Percentiles rank a stretch among this genome's conserved stretches.
These are phyloP conservation scores for Crotalus tigris DNA, from an alignment of 2,113 vertebrate genomes.

Conservation along the genomic window DNA sequence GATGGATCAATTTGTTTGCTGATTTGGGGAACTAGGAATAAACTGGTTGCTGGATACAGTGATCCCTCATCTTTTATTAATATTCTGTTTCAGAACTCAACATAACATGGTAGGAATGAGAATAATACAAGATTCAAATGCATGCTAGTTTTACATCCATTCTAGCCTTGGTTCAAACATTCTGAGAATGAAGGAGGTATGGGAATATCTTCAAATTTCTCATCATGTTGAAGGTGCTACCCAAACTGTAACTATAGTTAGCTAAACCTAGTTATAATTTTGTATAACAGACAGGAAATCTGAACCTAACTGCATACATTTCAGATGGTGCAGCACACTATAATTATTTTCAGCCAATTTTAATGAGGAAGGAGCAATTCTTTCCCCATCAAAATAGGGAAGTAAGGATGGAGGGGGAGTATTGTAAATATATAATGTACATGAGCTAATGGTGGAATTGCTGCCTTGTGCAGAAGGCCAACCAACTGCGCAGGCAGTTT, in stretches of 20 bases:
- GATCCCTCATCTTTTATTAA: neutral
- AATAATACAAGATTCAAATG: neutral
- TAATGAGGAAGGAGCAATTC: neutral
- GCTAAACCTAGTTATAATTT: neutral
- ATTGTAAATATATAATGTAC: neutral
- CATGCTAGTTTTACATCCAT: neutral
- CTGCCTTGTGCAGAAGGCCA: neutral
- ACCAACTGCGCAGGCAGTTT: neutral
- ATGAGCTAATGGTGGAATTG: neutral
- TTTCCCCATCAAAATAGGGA: neutral
- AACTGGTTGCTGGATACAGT: neutral
- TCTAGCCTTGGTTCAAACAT: neutral
- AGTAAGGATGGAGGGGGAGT: neutral
- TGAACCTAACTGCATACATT: neutral
- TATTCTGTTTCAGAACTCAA: neutral
- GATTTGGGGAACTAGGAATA: neutral
- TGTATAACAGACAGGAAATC: neutral
- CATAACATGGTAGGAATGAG: neutral
- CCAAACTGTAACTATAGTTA: neutral
- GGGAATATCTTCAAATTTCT: neutral
- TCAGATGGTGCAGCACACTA: neutral
- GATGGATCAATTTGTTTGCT: neutral
- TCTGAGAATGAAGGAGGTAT: neutral
- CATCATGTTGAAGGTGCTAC: neutral
- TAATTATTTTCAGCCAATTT: neutral